Base-by-base conservation (phyloP, 2,113 vertebrate genomes). In the Xiphophorus couchianus region DNA sequence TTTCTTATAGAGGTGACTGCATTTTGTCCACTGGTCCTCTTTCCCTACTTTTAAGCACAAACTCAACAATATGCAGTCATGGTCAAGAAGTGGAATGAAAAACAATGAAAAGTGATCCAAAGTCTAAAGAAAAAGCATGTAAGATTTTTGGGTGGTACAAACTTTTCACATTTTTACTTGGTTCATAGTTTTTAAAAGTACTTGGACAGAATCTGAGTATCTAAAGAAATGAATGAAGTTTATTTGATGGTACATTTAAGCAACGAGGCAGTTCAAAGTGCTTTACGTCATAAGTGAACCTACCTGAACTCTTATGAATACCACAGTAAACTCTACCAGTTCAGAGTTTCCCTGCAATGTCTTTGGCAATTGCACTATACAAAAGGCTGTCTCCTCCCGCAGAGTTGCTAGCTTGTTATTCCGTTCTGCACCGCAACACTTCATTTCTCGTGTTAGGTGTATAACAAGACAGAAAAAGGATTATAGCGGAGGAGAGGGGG, bases 391-490 rank as follows among this genome's bases (percentile, higher is more conserved):
- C 5, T 75, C 48, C 30, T 76, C n/a, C 3, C 66, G 58, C 54
- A 51, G 61, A 77, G 73, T 80, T 69, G 76, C 74, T 60, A 70
- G 54, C 7, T 37, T 29, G 61, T n/a, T 78, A 42, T 75, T 85
- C 67, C 22, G 48, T 39, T 86, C 69, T 69, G 62, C 80, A 83
- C 75, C 79, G 84, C 65, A 81, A 77, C 85, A 88, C 90, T 90
- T 91, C 69, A 79, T 89, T 83, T 89, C 87, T 90, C 80, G 84
- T 83, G 78, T 88, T 88, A 74, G 73, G 76, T 87, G 76, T 72
- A 86, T 66, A 61, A 78, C 82, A 68, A 69, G 51, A 88, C 83
- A 85, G 85, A 83, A 67, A 88, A 83, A 6, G 83, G 86, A 72
- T 77, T 69, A 66, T 83, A 88, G 75, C 62, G 62, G 83, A 67